Evolutionary conservation across 2,113 vertebrate genomes (phyloP).

Genomic region (Limnothrissa miodon): DNA sequence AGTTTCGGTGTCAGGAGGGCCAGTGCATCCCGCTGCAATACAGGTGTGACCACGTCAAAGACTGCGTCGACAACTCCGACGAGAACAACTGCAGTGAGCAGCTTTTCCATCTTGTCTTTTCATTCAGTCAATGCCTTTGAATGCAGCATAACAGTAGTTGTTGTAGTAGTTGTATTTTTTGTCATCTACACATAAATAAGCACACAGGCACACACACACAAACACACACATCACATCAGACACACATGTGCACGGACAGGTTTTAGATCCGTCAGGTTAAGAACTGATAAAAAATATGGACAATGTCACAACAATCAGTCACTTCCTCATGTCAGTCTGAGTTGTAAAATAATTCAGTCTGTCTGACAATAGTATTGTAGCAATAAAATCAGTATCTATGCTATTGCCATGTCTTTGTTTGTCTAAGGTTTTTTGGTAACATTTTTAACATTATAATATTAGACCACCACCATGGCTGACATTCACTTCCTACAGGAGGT

Average conservation of each 20-base stretch:
- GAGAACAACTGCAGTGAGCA: constrained; percentile 70
- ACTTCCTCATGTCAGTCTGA: neutral
- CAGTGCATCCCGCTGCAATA: constrained; percentile 67
- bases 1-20: constrained; percentile 69
- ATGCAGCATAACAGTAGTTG: neutral
- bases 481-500: neutral
- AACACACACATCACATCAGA: neutral
- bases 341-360: neutral
- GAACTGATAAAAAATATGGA: neutral
- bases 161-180: no score
- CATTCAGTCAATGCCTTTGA: neutral
- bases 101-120: neutral
- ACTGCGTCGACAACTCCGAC: constrained; percentile 71
- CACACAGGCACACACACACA: neutral
- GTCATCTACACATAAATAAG: neutral
- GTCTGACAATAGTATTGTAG: no score
- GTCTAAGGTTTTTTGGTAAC: neutral
- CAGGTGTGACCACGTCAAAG: constrained; percentile 66
- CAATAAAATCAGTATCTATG: no score
- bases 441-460: neutral
- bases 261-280: neutral
- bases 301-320: neutral
- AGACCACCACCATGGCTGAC: neutral
- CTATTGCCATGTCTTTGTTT: no score
- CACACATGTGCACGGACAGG: neutral